A percentile compares a stretch with the other conserved stretches of the same genome.
phyloP scores from a whole-genome alignment of 2,113 vertebrate species.

The Fregetta grallaria region DNA sequence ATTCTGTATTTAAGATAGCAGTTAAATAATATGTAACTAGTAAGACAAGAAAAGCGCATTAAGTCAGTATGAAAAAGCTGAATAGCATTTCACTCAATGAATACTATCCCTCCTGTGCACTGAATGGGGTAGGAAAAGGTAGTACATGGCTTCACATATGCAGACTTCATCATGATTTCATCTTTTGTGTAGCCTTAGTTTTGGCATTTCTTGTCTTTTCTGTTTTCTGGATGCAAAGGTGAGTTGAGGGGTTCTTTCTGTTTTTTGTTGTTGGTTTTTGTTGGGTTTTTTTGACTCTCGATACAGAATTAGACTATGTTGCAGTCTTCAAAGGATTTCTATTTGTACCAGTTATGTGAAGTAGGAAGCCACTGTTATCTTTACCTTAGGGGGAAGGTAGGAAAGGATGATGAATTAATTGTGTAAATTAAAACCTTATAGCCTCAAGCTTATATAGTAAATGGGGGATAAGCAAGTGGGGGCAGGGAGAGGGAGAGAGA shows the following conservation, averaged over 20 bases:
- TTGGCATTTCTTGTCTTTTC: background rate
- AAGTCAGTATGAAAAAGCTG: background rate
- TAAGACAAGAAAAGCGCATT: background rate
- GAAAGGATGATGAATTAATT: background rate
- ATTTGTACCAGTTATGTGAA: background rate
- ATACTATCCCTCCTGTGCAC: background rate
- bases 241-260: background rate
- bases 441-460: background rate
- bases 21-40: background rate
- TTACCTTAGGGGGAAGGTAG: background rate
- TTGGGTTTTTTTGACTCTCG: background rate
- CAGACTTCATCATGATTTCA: background rate
- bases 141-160: background rate
- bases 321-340: background rate
- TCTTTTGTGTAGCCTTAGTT: background rate
- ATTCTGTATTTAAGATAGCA: background rate
- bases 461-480: background rate
- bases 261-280: background rate
- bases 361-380: background rate
- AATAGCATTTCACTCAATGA: background rate
- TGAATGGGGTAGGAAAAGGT: background rate
- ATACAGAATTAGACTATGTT: background rate
- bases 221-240: background rate
- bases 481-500: background rate
- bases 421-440: background rate